Evolutionary conservation across 1,140 invertebrate genomes (phyloP).

Genomic region (Panagrolaimus sp.): DNA sequence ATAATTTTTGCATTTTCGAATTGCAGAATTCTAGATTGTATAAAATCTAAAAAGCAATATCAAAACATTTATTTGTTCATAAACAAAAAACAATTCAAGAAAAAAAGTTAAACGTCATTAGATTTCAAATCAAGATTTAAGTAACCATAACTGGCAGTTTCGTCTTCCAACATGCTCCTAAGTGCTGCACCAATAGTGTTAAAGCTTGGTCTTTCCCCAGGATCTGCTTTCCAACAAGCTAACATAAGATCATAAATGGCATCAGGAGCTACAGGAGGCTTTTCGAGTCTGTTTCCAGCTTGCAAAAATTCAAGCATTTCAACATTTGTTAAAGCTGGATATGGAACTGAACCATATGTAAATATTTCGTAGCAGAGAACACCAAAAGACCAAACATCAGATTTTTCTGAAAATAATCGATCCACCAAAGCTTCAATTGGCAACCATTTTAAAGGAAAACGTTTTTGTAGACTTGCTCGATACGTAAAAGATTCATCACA

Average conservation of each 20-base stretch:
- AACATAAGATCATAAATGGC: neutral
- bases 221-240: neutral
- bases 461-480: neutral
- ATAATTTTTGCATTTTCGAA: too few relatives aligned
- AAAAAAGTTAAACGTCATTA: too few relatives aligned
- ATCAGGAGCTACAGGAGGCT: neutral
- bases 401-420: neutral
- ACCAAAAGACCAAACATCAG: neutral
- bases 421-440: neutral
- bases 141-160: constrained; percentile 1
- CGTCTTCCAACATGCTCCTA: neutral
- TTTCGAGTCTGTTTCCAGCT: neutral
- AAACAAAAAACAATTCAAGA: too few relatives aligned
- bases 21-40: too few relatives aligned
- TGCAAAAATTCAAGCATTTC: neutral
- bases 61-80: too few relatives aligned
- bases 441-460: neutral
- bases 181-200: neutral
- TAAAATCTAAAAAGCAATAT: too few relatives aligned
- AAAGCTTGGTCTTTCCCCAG: neutral
- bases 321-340: neutral
- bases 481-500: constrained; percentile 3
- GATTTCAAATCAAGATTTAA: too few relatives aligned
- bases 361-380: neutral
- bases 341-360: neutral